These are phyloP conservation scores for Heliocidaris tuberculata DNA, from an alignment of 35 echinoderm and acorn worm genomes.

Conservation along the genomic window DNA sequence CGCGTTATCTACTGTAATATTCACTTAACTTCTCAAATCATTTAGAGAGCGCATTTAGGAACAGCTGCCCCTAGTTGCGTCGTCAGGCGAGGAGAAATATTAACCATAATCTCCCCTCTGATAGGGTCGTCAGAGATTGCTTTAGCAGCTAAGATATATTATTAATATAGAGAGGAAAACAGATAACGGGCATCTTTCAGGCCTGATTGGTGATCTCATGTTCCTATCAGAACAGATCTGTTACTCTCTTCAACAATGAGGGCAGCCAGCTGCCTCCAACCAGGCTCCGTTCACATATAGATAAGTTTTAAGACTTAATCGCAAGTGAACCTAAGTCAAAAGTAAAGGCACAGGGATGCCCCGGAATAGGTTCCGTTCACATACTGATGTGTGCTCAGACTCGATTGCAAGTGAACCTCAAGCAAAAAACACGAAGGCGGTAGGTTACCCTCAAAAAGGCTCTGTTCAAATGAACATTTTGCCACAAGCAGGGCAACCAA, in stretches of 20 bases:
- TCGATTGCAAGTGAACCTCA: neutral
- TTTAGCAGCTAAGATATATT: neutral
- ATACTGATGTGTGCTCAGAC: neutral
- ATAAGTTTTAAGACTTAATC: neutral
- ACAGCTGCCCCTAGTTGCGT: neutral
- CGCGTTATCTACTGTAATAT: neutral
- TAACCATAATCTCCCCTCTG: neutral
- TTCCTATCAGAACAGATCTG: neutral
- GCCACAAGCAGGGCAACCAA: neutral
- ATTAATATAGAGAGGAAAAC: conserved; percentile 13
- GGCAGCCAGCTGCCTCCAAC: neutral
- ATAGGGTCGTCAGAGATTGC: conserved; percentile 12
- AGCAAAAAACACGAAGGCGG: neutral
- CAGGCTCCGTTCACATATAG: neutral
- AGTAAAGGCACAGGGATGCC: neutral
- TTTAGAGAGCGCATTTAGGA: conserved; percentile 9
- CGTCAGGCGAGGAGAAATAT: neutral
- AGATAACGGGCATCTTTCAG: conserved; percentile 22
- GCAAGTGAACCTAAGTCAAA: neutral
- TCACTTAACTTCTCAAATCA: neutral
- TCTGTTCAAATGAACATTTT: neutral
- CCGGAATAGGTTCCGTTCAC: neutral
- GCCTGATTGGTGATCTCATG: conserved; percentile 8
- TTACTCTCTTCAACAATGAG: neutral
- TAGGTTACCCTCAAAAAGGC: neutral